phyloP scores from a whole-genome alignment of 2,113 vertebrate species.

The Charadrius vociferus region DNA sequence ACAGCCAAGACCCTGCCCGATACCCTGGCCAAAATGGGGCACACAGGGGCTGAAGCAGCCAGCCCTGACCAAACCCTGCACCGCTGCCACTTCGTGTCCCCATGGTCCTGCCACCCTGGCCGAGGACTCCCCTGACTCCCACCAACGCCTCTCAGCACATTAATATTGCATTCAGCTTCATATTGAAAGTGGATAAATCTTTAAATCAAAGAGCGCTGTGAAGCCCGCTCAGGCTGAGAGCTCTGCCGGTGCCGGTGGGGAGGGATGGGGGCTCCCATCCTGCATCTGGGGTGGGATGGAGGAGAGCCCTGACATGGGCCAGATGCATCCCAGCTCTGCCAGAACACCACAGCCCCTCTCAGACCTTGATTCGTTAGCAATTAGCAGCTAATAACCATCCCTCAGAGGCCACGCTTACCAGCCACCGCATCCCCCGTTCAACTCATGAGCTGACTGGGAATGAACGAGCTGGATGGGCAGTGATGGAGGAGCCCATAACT shows the following conservation, averaged over 20 bases:
- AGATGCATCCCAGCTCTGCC: neutral
- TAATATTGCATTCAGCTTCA: constrained; percentile 2
- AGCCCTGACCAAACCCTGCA: neutral
- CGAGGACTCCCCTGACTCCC: neutral
- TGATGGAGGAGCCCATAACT: neutral
- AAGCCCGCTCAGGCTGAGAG: neutral
- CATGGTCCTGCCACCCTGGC: neutral
- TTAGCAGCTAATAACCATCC: neutral
- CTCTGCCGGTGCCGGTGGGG: neutral
- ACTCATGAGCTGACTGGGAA: neutral
- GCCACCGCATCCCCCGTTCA: neutral
- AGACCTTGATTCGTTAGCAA: neutral
- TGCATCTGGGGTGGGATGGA: neutral
- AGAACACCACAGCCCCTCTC: neutral
- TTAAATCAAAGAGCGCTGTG: neutral
- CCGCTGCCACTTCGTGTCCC: fast-evolving
- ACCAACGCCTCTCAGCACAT: neutral
- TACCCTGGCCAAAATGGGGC: neutral
- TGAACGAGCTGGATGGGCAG: neutral
- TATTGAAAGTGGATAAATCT: neutral
- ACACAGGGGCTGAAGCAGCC: neutral
- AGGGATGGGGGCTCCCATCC: neutral
- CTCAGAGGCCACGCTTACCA: neutral
- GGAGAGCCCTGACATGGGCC: neutral
- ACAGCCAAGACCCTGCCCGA: no score